Conservation (phyloP, 2,888 invertebrate genomes). For the Cataglyphis albicans region DNA sequence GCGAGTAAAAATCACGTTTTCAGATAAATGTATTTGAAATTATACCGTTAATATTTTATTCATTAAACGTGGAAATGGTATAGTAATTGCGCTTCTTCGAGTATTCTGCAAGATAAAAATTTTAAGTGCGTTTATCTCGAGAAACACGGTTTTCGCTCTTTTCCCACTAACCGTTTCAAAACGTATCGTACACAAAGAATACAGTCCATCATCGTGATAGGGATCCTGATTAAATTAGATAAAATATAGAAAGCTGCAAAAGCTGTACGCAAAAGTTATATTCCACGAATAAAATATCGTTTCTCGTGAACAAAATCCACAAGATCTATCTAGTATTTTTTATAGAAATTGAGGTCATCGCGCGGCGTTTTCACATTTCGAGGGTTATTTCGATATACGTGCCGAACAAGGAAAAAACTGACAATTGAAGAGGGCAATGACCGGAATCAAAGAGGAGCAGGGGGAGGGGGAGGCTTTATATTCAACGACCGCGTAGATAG, state of each 20-base stretch:
- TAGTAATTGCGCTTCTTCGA: conserved; percentile 12
- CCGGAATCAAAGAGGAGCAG: conserved; percentile 55
- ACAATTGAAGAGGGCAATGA: conserved; percentile 54
- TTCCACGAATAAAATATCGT: background rate
- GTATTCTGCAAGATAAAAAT: background rate
- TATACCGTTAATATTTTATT: conserved; percentile 22
- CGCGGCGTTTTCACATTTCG: conserved; percentile 29
- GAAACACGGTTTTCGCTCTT: background rate
- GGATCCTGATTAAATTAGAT: background rate
- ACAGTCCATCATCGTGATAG: background rate
- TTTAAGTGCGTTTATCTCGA: background rate
- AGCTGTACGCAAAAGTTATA: background rate
- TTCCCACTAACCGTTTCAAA: background rate
- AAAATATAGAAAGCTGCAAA: background rate
- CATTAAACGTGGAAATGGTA: background rate
- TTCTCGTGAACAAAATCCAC: conserved; percentile 8
- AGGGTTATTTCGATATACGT: conserved; percentile 45
- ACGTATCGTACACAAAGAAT: background rate
- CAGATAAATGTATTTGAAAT: background rate
- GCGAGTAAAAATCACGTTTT: background rate
- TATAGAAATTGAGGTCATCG: conserved; percentile 40
- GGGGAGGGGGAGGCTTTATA: conserved; percentile 48
- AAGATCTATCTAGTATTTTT: conserved; percentile 14
- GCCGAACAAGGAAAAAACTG: conserved; percentile 40
- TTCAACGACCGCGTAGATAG: conserved; percentile 55